Evolutionary conservation across 1,140 invertebrate genomes (phyloP).

Genomic region (Lethocerus indicus): DNA sequence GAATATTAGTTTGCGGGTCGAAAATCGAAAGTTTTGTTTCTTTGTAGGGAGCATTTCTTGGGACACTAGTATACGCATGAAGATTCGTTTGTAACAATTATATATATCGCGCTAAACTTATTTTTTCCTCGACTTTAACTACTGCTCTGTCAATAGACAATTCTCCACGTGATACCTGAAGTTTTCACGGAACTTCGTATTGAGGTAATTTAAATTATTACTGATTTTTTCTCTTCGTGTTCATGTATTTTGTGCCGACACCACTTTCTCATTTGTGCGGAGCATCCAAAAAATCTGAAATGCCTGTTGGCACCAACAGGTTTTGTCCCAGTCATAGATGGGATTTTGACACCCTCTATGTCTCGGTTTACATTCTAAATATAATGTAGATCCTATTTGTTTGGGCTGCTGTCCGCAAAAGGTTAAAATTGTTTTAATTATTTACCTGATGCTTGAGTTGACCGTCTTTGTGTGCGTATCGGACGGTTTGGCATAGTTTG

Average conservation of each 20-base stretch:
- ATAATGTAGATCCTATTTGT: background rate
- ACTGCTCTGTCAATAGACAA: no score
- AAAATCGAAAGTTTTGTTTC: no score
- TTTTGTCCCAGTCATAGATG: background rate
- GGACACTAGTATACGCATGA: no score
- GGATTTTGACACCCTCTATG: background rate
- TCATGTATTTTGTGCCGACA: background rate
- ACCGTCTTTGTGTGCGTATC: constrained; percentile 3
- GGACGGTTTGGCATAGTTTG: constrained; percentile 1
- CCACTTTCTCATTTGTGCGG: background rate
- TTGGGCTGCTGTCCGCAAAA: background rate
- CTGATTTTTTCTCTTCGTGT: background rate
- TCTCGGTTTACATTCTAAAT: background rate
- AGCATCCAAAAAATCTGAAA: background rate
- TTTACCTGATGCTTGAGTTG: constrained; percentile 5
- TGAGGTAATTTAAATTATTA: background rate
- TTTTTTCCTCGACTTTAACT: no score
- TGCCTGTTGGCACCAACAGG: background rate
- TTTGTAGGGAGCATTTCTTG: no score
- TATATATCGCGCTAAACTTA: no score
- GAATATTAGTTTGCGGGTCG: no score
- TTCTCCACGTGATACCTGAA: no score
- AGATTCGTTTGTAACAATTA: no score
- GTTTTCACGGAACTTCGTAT: no score
- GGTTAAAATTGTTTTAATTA: background rate